Evolutionary conservation across 1,140 invertebrate species (phyloP).

Genomic region (Portunus trituberculatus): DNA sequence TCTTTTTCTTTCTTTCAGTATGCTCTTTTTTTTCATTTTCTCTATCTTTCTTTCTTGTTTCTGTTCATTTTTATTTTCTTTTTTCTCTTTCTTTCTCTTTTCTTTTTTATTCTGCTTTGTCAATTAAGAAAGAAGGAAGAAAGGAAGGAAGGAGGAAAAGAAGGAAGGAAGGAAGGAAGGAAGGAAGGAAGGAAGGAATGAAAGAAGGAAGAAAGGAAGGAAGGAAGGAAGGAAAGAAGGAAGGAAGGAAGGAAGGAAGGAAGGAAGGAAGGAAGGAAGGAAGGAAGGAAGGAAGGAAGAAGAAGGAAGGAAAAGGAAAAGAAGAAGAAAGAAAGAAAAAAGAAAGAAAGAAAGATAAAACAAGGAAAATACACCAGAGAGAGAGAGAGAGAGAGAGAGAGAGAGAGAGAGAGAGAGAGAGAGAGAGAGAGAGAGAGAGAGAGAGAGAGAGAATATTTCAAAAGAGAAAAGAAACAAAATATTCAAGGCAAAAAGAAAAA

Average conservation of each 20-base stretch:
- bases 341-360: background rate
- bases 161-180: slow-evolving; percentile 47
- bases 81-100: too few relatives aligned
- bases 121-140: background rate
- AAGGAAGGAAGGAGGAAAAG: background rate
- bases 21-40: too few relatives aligned
- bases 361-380: background rate
- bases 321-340: background rate
- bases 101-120: background rate
- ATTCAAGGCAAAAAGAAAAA: background rate
- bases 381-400: background rate
- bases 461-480: background rate
- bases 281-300: slow-evolving; percentile 17
- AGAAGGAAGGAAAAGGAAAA: background rate
- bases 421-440: background rate
- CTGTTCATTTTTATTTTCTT: too few relatives aligned
- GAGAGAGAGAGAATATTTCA: background rate
- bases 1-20: too few relatives aligned
- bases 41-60: too few relatives aligned
- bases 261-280: slow-evolving; percentile 42
- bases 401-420: background rate
- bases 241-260: slow-evolving; percentile 50
- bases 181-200: slow-evolving; percentile 37
- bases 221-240: slow-evolving; percentile 23
- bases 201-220: background rate